phyloP scores from a whole-genome alignment of 1,140 invertebrate genomes.

The Papilio polyxenes region DNA sequence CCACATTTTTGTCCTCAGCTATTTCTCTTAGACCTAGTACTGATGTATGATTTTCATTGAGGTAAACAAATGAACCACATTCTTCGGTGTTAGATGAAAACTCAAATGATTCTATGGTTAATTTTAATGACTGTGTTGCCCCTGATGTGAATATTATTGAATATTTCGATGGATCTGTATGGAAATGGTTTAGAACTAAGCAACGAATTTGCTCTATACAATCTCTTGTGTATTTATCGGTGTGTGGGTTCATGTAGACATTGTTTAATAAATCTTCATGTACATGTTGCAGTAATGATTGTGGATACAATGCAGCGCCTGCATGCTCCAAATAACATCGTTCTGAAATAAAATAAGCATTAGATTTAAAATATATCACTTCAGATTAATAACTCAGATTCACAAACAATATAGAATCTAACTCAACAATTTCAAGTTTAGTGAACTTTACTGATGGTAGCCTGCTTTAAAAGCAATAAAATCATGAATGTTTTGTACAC shows the following conservation, averaged over 20 bases:
- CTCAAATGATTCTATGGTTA: conserved; percentile 91
- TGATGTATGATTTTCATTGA: conserved; percentile 97
- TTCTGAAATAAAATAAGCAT: conserved; percentile 79
- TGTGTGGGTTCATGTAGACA: conserved; percentile 95
- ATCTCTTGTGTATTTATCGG: conserved; percentile 89
- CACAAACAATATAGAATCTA: background rate
- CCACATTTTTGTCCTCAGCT: conserved; percentile 75
- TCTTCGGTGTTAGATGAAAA: conserved; percentile 73
- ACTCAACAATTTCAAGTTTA: too few species aligned
- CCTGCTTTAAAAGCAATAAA: too few species aligned
- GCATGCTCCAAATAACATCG: conserved; percentile 95
- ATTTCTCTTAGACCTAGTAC: conserved; percentile 94
- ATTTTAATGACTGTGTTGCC: conserved; percentile 91
- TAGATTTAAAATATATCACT: conserved; percentile 26
- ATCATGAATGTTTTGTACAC: too few species aligned
- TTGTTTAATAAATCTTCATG: conserved; percentile 84
- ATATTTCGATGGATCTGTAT: conserved; percentile 90
- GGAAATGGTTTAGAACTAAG: conserved; percentile 91
- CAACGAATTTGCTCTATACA: conserved; percentile 90
- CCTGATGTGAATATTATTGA: conserved; percentile 95
- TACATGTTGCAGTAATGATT: conserved; percentile 86
- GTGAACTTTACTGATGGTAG: too few species aligned
- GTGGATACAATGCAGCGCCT: conserved; percentile 91
- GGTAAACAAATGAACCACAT: conserved; percentile 88
- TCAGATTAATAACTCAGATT: background rate